Evolutionary conservation across 2,888 invertebrate species (phyloP).

Genomic region (Drosophila fungiperda): DNA sequence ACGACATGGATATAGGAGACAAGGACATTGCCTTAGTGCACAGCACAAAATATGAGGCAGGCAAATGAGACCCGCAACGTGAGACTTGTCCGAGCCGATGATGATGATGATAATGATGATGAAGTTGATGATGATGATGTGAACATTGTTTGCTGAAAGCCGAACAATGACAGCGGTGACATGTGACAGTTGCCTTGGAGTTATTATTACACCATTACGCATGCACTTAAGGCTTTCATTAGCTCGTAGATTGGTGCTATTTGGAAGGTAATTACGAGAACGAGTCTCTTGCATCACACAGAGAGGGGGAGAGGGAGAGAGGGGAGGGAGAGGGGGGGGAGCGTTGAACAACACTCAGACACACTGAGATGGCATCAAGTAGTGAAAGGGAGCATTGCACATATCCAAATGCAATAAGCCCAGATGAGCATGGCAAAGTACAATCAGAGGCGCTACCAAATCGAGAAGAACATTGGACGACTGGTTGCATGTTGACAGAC

Average conservation of each 20-base stretch:
- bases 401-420: conserved; percentile 61
- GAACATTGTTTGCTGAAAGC: conserved; percentile 38
- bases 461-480: conserved; percentile 40
- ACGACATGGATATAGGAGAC: conserved; percentile 25
- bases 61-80: conserved; percentile 1
- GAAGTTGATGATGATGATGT: conserved; percentile 7
- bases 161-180: conserved; percentile 28
- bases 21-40: conserved; percentile 11
- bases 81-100: not conserved
- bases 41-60: conserved; percentile 34
- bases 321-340: not conserved
- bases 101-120: not conserved
- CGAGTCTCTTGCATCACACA: conserved; percentile 5
- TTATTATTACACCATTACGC: conserved; percentile 80
- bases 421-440: conserved; percentile 15
- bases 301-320: not conserved
- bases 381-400: conserved; percentile 49
- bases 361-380: conserved; percentile 54
- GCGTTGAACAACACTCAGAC: conserved; percentile 8
- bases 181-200: conserved; percentile 55
- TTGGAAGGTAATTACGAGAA: conserved; percentile 72
- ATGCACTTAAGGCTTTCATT: conserved; percentile 80
- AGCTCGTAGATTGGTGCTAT: conserved; percentile 74
- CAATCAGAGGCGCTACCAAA: conserved; percentile 45
- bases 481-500: conserved; percentile 56